Base-by-base conservation (phyloP, 2,888 invertebrate genomes). In the Acleris literana region DNA sequence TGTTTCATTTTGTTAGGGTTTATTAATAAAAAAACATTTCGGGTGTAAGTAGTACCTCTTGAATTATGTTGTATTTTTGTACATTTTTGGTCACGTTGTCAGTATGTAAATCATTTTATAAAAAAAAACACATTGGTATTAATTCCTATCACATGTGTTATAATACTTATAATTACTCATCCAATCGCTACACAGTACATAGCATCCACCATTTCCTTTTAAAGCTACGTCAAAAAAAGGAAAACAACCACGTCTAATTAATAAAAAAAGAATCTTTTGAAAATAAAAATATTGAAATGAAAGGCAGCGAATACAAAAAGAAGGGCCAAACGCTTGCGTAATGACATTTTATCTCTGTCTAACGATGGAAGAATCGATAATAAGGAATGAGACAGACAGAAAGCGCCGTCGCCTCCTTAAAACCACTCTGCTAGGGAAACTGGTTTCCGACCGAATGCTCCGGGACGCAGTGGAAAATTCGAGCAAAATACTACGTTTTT, bases 351-450 rank as follows among this genome's bases (percentile, higher is more conserved):
- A 76, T 90, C 89, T 80, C 83, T 74, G 71, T 83, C 77, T 69
- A 59, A 52, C 74, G 33, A 68, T 61, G 62, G 65, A 64, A 72
- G 69, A 68, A 71, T 74, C 68, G 60, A 69, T 74, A 79, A 68
- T 74, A 70, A 69, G 72, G 80, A 90, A 74, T 81, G 90, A 84
- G 90, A 90, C 81, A 73, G 81, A 82, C 81, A 84, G 77, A 84
- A 83, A 82, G 81, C 82, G 82, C 81, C 82, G 79, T 74, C 74
- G 77, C 85, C 83, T 86, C 90, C 83, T 84, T 83, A 79, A 78
- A 82, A 87, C 91, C 90, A 89, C 88, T 90, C 86, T 78, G 79
- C 78, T 72, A 79, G 80, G 85, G 78, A 87, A 90, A 90, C 92
- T 83, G 87, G 90, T 90, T 90, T 83, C 78, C 51, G 73, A 75